Evolutionary conservation across 2,797 vertebrate genomes (phyloP), one percentile per base, ranked within the genome.

Genomic region (Notamacropus eugenii): DNA sequence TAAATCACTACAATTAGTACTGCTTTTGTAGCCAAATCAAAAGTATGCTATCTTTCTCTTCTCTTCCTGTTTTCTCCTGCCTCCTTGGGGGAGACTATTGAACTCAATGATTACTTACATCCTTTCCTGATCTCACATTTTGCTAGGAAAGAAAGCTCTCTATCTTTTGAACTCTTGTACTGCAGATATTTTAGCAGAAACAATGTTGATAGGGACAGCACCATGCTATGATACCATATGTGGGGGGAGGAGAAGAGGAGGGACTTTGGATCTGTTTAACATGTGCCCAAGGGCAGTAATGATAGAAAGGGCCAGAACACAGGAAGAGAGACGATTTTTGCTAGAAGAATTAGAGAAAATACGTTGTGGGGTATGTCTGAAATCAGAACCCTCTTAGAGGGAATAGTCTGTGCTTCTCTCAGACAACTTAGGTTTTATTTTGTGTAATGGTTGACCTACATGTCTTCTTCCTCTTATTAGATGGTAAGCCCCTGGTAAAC

Each of bases 1-100:
- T 94, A 90, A 91, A 91, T 90, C 90, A 95, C n/a, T 90, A 40
- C 67, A 92, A 97, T 96, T 96, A 96, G 27, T 54, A 94, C 95
- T 56, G 55, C 19, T 94, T 28, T 95, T 93, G 91, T 9, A 94
- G 74, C 40, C 8, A 96, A 94, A 95, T 82, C 93, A 95, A 58
- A 57, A 22, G n/a, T 74, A 74, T 40, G 8, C n/a, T 74, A 74
- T 22, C 16, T 22, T 74, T 40, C 74, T 46, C 12, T 82, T 82
- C 6, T n/a, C n/a, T 46, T 82, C n/a, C 74, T 82, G 74, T 9
- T 82, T 82, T 10, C 40, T 46, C 40, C 40, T 40, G 46, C n/a
- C 22, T 82, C 22, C 9, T 2, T 82, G 74, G 40, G 9, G 9
- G 40, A 82, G 8, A 24, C 22, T 82, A 1, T 46, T 46, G 74